Percentiles rank a stretch among this genome's conserved stretches.
These are phyloP conservation scores for Psittacula echo DNA, from an alignment of 2,797 vertebrate genomes.

Conservation along the genomic window DNA sequence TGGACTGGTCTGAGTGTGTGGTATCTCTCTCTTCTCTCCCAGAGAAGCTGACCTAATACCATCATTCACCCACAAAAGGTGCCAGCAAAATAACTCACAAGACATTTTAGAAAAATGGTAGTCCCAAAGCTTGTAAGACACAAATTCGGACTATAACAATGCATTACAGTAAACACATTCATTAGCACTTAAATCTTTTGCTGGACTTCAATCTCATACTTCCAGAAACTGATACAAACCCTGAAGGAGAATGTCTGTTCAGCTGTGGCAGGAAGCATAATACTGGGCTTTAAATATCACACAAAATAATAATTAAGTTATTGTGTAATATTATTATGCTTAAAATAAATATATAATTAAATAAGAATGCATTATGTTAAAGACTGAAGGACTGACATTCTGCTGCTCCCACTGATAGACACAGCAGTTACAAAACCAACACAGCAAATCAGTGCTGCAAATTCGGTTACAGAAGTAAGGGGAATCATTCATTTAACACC, in stretches of 20 bases:
- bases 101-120: neutral
- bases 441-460: neutral
- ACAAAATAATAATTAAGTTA: slow-evolving; percentile 44
- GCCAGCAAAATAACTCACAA: neutral
- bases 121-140: neutral
- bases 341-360: slow-evolving; percentile 30
- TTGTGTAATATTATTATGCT: slow-evolving; percentile 21
- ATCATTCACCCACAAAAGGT: neutral
- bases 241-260: neutral
- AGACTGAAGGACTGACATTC: neutral
- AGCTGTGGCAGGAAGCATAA: slow-evolving; percentile 19
- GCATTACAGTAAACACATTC: neutral
- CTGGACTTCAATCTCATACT: neutral
- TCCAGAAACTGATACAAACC: neutral
- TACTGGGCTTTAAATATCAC: slow-evolving; percentile 17
- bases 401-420: neutral
- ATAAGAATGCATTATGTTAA: neutral
- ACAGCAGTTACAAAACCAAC: neutral
- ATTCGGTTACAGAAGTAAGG: neutral
- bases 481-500: neutral
- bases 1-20: neutral
- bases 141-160: neutral
- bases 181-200: neutral
- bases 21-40: neutral
- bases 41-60: neutral